phyloP scores from a whole-genome alignment of 2,113 vertebrate genomes.

The Sigmodon hispidus region DNA sequence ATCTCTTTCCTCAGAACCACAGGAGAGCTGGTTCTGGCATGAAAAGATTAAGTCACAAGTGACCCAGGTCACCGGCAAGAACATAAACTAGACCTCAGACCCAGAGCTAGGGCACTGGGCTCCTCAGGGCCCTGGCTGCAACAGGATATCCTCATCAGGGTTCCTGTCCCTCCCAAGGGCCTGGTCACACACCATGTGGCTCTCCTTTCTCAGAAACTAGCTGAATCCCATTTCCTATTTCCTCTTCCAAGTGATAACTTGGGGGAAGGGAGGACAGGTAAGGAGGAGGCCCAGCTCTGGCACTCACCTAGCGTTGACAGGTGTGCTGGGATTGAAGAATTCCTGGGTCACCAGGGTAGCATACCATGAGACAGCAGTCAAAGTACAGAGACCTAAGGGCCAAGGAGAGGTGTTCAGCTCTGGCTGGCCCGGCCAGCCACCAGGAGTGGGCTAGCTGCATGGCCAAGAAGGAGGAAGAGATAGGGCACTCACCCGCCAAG shows the following conservation, averaged over 20 bases:
- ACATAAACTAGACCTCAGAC: neutral
- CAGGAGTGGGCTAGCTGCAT: neutral
- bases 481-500: constrained; percentile 90
- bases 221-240: neutral
- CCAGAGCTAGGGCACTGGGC: neutral
- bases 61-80: neutral
- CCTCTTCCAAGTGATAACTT: neutral
- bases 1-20: neutral
- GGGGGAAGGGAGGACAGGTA: neutral
- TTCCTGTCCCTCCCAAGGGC: neutral
- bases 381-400: constrained; percentile 91
- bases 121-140: neutral
- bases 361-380: constrained; percentile 96
- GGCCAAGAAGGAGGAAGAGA: neutral
- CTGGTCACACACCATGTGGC: neutral
- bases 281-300: neutral
- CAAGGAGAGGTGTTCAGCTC: constrained; percentile 27
- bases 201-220: neutral
- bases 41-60: neutral
- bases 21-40: neutral
- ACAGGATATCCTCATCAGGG: too few species aligned
- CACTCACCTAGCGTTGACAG: constrained; percentile 93
- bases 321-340: constrained; percentile 96
- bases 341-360: constrained; percentile 95
- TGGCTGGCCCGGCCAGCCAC: neutral